phyloP scores from a whole-genome alignment of 2,113 vertebrate genomes.

The Oryzias curvinotus region DNA sequence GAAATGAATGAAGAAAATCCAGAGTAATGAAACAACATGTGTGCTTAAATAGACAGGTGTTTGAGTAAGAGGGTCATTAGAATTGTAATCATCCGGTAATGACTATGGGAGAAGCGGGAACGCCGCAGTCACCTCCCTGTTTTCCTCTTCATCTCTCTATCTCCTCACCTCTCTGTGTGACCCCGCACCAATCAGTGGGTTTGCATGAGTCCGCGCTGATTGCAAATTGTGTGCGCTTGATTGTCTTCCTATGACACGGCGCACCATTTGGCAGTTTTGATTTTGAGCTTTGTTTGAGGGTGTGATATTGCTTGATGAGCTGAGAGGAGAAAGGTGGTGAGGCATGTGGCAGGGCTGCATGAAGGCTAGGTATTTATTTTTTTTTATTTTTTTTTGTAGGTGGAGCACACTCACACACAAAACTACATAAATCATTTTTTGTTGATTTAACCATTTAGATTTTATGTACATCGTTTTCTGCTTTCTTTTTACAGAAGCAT shows the following conservation, averaged over 20 bases:
- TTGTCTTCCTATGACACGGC: conserved; percentile 9
- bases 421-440: too few relatives aligned
- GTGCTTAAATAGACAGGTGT: conserved; percentile 61
- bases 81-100: conserved; percentile 58
- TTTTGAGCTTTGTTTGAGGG: neutral
- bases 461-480: too few relatives aligned
- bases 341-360: neutral
- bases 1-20: conserved; percentile 4
- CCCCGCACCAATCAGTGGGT: conserved; percentile 41
- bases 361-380: too few relatives aligned
- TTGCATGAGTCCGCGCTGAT: conserved; percentile 12
- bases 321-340: conserved; percentile 41
- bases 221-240: conserved; percentile 6
- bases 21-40: conserved; percentile 9
- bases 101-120: conserved; percentile 42
- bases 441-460: too few relatives aligned
- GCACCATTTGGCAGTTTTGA: neutral
- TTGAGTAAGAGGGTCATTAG: conserved; percentile 59
- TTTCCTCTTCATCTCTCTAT: conserved; percentile 3
- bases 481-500: too few relatives aligned
- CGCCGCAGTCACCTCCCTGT: conserved; percentile 10
- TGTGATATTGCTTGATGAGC: conserved; percentile 25
- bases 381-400: too few relatives aligned
- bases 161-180: conserved; percentile 20
- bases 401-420: too few relatives aligned